phyloP scores from a whole-genome alignment of 2,797 vertebrate species.

The Takifugu ocellatus region DNA sequence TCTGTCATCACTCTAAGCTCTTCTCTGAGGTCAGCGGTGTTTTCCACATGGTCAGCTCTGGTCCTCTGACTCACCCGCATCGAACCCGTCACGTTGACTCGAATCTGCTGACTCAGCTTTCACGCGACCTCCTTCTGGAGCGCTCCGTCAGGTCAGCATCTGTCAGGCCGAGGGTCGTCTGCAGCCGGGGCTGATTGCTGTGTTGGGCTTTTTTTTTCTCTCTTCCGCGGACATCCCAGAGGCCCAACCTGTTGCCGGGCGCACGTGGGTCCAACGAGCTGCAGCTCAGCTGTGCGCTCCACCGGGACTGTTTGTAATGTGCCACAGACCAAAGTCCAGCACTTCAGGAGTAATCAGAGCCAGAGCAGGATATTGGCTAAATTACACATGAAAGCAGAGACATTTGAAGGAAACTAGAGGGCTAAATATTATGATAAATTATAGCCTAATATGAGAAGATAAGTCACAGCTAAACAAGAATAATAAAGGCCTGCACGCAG shows the following conservation, averaged over 20 bases:
- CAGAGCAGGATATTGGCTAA: constrained; percentile 76
- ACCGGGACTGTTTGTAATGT: constrained; percentile 63
- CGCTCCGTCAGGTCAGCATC: too few relatives aligned
- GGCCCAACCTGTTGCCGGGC: constrained; percentile 30
- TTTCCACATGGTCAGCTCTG: too few relatives aligned
- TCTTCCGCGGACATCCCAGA: constrained; percentile 15
- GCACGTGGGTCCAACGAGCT: constrained; percentile 22
- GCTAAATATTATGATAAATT: constrained; percentile 78
- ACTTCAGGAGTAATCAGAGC: constrained; percentile 73
- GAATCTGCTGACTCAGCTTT: too few relatives aligned
- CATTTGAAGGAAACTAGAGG: constrained; percentile 69
- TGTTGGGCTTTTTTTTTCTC: neutral
- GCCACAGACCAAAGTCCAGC: constrained; percentile 52
- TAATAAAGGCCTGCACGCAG: constrained; percentile 64
- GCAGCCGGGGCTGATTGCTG: too few relatives aligned
- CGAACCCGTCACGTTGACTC: too few relatives aligned
- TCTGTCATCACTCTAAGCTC: too few relatives aligned
- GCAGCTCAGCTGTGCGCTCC: constrained; percentile 59
- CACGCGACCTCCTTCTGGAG: neutral
- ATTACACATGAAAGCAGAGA: constrained; percentile 75
- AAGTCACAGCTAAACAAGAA: constrained; percentile 62
- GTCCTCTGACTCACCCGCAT: too few relatives aligned
- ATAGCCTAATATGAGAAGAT: constrained; percentile 64
- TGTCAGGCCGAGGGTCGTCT: too few relatives aligned
- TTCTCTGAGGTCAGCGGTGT: too few relatives aligned